Percentiles rank a stretch among this genome's conserved stretches.
Conservation (phyloP, 2,888 invertebrate species). For the Microdon myrmicae region DNA sequence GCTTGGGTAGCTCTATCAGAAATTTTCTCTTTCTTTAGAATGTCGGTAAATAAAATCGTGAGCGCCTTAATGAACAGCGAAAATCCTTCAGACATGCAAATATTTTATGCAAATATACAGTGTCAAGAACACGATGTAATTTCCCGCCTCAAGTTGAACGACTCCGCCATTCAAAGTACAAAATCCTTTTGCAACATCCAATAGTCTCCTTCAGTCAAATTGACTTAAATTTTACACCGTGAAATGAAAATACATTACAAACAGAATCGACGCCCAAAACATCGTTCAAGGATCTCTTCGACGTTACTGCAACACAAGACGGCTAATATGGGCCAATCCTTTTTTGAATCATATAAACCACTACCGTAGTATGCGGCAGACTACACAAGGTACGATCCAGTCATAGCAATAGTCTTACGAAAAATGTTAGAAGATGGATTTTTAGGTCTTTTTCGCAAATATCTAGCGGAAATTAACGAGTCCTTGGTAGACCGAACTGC, state of each 20-base stretch:
- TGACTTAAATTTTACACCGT: constrained; percentile 38
- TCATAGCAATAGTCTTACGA: constrained; percentile 34
- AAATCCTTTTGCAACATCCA: constrained; percentile 27
- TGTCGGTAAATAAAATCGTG: constrained; percentile 16
- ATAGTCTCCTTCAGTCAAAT: constrained; percentile 3
- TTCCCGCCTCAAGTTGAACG: constrained; percentile 33
- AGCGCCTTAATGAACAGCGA: constrained; percentile 27
- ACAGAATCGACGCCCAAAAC: constrained; percentile 37
- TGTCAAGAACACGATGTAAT: constrained; percentile 36
- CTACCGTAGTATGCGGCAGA: no score
- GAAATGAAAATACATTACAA: constrained; percentile 25
- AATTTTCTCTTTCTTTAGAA: constrained; percentile 11
- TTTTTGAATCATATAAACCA: constrained; percentile 49
- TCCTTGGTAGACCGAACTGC: constrained; percentile 40
- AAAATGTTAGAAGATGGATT: constrained; percentile 45
- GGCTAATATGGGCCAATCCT: constrained; percentile 50
- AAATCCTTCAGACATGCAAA: constrained; percentile 46
- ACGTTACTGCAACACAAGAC: constrained; percentile 15
- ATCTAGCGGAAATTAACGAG: constrained; percentile 46
- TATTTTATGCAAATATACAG: constrained; percentile 42
- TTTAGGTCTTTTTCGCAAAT: constrained; percentile 36
- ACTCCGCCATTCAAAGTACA: constrained; percentile 19
- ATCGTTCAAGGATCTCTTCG: no score
- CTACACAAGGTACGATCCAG: no score
- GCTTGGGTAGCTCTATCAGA: no score